Conservation (phyloP, 37 sponge, comb jelly and placozoan species). For the Halichondria panicea region DNA sequence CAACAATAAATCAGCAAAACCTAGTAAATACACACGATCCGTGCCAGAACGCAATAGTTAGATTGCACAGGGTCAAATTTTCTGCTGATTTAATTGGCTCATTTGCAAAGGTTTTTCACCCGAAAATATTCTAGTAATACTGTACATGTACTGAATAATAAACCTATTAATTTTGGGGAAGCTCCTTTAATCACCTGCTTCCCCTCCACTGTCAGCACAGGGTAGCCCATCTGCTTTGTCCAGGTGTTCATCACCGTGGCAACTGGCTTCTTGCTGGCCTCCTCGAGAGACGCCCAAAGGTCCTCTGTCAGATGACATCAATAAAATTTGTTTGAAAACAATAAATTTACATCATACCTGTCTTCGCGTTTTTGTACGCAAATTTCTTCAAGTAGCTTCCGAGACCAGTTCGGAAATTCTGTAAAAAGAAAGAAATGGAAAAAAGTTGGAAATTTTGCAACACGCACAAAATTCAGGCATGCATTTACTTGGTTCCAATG, state of each 20-base stretch:
- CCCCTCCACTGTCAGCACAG: slow-evolving; percentile 74
- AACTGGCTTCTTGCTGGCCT: slow-evolving; percentile 75
- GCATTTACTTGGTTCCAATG: too few species aligned
- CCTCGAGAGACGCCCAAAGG: slow-evolving; percentile 70
- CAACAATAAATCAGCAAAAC: too few species aligned
- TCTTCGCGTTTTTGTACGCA: slow-evolving; percentile 77
- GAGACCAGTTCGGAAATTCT: slow-evolving; percentile 87
- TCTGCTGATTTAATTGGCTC: too few species aligned
- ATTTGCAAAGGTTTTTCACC: too few species aligned
- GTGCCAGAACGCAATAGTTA: too few species aligned
- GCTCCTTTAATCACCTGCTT: slow-evolving; percentile 75
- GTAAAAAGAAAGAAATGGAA: not conserved
- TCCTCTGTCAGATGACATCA: too few species aligned
- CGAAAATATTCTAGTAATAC: not conserved
- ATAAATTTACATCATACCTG: slow-evolving; percentile 29
- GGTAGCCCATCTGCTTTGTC: slow-evolving; percentile 96
- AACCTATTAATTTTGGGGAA: not conserved
- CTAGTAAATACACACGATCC: too few species aligned
- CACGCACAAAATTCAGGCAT: too few species aligned
- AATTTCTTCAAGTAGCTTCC: slow-evolving; percentile 65
- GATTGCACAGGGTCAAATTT: too few species aligned
- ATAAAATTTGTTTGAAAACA: too few species aligned
- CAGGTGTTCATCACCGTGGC: slow-evolving; percentile 87
- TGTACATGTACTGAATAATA: too few species aligned
- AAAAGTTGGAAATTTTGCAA: not conserved